Conservation (phyloP, 2,888 invertebrate genomes). For the Galeruca laticollis region DNA sequence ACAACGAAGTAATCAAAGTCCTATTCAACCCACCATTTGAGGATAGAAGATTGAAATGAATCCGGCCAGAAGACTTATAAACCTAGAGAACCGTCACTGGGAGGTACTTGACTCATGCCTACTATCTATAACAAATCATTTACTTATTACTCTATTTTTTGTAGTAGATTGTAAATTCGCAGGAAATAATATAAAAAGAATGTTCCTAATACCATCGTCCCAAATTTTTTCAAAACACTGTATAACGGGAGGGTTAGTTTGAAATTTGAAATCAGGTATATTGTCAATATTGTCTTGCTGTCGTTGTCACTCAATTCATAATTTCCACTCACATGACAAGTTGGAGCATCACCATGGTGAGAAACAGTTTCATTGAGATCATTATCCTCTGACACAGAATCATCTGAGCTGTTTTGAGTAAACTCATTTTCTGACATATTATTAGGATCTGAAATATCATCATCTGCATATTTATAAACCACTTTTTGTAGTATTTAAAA, state of each 20-base stretch:
- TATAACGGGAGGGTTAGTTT: conserved; percentile 17
- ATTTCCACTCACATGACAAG: conserved; percentile 12
- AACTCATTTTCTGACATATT: conserved; percentile 20
- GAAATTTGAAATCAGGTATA: conserved; percentile 22
- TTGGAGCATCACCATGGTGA: conserved; percentile 13
- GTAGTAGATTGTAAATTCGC: too few relatives aligned
- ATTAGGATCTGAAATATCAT: conserved; percentile 12
- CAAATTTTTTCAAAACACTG: conserved; percentile 22
- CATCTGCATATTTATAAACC: background rate
- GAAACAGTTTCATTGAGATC: conserved; percentile 15
- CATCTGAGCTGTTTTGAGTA: conserved; percentile 11
- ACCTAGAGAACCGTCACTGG: too few relatives aligned
- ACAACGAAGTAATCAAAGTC: too few relatives aligned
- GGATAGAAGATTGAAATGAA: too few relatives aligned
- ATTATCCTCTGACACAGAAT: conserved; percentile 21
- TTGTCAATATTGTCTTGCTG: conserved; percentile 12
- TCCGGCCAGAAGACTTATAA: too few relatives aligned
- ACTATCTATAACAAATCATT: too few relatives aligned
- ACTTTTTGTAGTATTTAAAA: too few relatives aligned
- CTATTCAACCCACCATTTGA: too few relatives aligned
- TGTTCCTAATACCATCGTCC: conserved; percentile 14
- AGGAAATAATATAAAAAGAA: too few relatives aligned
- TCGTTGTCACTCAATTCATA: conserved; percentile 10
- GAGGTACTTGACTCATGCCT: too few relatives aligned
- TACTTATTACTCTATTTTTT: too few relatives aligned